Evolutionary conservation across 2,888 invertebrate genomes (phyloP).

Genomic region (Adineta ricciae): DNA sequence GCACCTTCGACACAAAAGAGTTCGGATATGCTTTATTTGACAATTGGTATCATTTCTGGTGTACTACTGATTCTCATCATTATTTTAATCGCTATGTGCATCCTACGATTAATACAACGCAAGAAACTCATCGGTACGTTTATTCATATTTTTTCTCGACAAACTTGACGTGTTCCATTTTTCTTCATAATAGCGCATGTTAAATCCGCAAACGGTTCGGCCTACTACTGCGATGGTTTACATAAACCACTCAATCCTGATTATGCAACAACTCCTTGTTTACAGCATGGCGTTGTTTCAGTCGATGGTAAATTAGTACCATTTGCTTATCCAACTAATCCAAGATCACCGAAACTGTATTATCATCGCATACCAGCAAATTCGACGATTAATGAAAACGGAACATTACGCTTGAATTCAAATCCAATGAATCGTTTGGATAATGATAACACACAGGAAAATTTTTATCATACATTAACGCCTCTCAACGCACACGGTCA

Average conservation of each 20-base stretch:
- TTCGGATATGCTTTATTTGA: constrained; percentile 44
- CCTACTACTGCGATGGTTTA: not conserved
- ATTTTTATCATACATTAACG: constrained; percentile 20
- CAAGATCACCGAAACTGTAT: not conserved
- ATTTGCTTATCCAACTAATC: not conserved
- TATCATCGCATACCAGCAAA: not conserved
- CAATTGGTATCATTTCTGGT: constrained; percentile 46
- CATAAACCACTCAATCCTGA: not conserved
- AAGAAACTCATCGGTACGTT: constrained; percentile 37
- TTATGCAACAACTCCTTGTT: not conserved
- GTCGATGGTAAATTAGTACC: constrained; percentile 17
- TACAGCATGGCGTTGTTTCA: not conserved
- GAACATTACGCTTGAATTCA: not conserved
- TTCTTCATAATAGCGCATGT: not conserved
- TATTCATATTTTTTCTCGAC: not conserved
- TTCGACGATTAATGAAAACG: not conserved
- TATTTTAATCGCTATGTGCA: constrained; percentile 46
- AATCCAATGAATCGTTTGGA: not conserved
- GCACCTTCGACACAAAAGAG: not conserved
- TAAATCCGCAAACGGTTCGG: not conserved
- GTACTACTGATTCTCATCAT: constrained; percentile 43
- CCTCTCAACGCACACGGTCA: not conserved
- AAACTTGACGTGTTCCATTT: too few relatives aligned
- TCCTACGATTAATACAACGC: constrained; percentile 46
- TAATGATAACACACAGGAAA: not conserved